Percentiles rank a stretch among this genome's conserved stretches.
These are phyloP conservation scores for Cyclopterus lumpus DNA, from an alignment of 2,797 vertebrate genomes.

Conservation along the genomic window DNA sequence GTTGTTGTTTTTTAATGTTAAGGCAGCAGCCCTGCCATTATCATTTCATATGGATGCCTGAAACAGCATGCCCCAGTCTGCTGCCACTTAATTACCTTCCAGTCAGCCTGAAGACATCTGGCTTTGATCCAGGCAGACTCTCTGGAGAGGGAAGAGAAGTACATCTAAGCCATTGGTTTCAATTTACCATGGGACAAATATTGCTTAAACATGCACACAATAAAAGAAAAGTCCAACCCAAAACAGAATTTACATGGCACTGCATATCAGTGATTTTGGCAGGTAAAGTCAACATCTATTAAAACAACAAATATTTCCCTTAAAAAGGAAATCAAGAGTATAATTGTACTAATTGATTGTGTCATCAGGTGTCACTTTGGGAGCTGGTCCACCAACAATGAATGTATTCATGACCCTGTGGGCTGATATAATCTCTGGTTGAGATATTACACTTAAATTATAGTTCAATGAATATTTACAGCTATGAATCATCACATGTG, in stretches of 20 bases:
- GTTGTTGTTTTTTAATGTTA: conserved; percentile 27
- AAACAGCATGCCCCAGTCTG: conserved; percentile 78
- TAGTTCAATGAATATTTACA: conserved; percentile 4
- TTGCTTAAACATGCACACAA: conserved; percentile 56
- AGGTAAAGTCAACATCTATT: background rate
- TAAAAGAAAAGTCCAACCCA: conserved; percentile 28
- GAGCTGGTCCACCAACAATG: conserved; percentile 25
- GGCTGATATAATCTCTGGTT: conserved; percentile 4
- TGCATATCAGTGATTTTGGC: background rate
- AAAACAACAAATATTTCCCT: conserved; percentile 10
- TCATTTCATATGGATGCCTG: conserved; percentile 72
- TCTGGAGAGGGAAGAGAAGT: conserved; percentile 61
- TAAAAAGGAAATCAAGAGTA: conserved; percentile 12
- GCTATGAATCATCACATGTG: background rate
- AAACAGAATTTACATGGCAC: conserved; percentile 20
- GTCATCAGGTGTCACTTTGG: conserved; percentile 42
- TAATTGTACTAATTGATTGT: conserved; percentile 24
- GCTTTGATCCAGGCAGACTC: conserved; percentile 74
- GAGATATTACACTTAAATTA: background rate
- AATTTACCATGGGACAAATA: conserved; percentile 68
- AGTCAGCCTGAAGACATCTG: conserved; percentile 74
- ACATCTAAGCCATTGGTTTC: conserved; percentile 70
- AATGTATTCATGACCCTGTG: conserved; percentile 26
- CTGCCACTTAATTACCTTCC: conserved; percentile 82
- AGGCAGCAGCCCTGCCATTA: conserved; percentile 62